A percentile compares a stretch with the other conserved stretches of the same genome.
Conservation (phyloP, 2,113 vertebrate genomes). For the Takifugu flavidus region DNA sequence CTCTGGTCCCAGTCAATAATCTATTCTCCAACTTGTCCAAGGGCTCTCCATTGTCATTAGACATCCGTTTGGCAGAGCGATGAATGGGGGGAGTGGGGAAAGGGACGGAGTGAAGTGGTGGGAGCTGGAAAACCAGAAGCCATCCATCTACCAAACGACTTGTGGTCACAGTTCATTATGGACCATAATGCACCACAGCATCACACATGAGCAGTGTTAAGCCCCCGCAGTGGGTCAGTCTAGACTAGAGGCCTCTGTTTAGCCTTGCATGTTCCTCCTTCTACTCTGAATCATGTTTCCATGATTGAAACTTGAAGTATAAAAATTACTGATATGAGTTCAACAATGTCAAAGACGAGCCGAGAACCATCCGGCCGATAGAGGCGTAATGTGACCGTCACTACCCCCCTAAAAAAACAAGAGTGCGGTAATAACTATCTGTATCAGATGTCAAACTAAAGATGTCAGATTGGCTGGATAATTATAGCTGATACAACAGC, state of each 20-base stretch:
- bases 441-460: conserved; percentile 59
- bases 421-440: conserved; percentile 47
- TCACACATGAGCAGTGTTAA: conserved; percentile 38
- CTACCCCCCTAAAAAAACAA: conserved; percentile 22
- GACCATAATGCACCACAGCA: conserved; percentile 49
- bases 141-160: conserved; percentile 66
- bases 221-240: conserved; percentile 13
- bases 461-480: conserved; percentile 70
- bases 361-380: too few relatives aligned
- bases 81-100: conserved; percentile 36
- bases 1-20: conserved; percentile 76
- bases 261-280: too few relatives aligned
- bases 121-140: conserved; percentile 56
- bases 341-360: too few relatives aligned
- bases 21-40: conserved; percentile 69
- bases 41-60: conserved; percentile 68
- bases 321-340: neutral
- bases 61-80: conserved; percentile 64
- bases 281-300: neutral
- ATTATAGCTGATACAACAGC: conserved; percentile 58
- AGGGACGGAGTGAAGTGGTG: conserved; percentile 42
- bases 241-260: conserved; percentile 26
- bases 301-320: neutral
- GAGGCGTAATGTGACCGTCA: conserved; percentile 4
- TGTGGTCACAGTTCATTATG: conserved; percentile 68